Evolutionary conservation across 2,797 vertebrate genomes (phyloP).

Genomic region (Sebastes hubbsi): DNA sequence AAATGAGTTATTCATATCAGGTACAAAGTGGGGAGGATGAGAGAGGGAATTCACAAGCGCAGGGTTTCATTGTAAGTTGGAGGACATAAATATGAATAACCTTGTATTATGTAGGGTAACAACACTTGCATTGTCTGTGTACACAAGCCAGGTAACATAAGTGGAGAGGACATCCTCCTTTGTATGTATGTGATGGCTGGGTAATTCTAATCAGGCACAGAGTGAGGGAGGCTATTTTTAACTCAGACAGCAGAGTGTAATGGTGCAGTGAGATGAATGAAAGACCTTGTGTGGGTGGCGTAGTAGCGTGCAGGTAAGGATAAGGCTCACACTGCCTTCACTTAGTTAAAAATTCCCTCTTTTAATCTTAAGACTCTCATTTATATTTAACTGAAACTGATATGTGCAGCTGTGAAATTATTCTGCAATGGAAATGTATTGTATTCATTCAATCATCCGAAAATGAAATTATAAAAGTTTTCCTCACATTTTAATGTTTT

Average conservation of each 20-base stretch:
- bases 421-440: neutral
- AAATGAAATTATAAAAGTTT: neutral
- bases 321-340: conserved; percentile 16
- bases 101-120: conserved; percentile 20
- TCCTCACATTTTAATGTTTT: neutral
- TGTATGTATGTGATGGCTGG: conserved; percentile 63
- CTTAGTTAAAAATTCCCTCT: conserved; percentile 7
- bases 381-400: neutral
- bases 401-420: neutral
- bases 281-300: conserved; percentile 60
- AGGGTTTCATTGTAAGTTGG: conserved; percentile 11
- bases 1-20: conserved; percentile 51
- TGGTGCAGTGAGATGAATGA: conserved; percentile 80
- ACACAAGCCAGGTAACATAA: conserved; percentile 24
- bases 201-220: conserved; percentile 72
- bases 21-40: conserved; percentile 22
- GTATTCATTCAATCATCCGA: neutral
- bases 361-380: neutral
- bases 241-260: conserved; percentile 71
- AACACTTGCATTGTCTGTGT: conserved; percentile 3
- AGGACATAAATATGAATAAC: conserved; percentile 41
- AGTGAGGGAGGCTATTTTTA: conserved; percentile 80
- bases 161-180: conserved; percentile 45
- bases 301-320: conserved; percentile 64
- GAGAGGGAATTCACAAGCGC: conserved; percentile 27